Base-by-base conservation (phyloP, 1,140 invertebrate species). In the Heliothis virescens region DNA sequence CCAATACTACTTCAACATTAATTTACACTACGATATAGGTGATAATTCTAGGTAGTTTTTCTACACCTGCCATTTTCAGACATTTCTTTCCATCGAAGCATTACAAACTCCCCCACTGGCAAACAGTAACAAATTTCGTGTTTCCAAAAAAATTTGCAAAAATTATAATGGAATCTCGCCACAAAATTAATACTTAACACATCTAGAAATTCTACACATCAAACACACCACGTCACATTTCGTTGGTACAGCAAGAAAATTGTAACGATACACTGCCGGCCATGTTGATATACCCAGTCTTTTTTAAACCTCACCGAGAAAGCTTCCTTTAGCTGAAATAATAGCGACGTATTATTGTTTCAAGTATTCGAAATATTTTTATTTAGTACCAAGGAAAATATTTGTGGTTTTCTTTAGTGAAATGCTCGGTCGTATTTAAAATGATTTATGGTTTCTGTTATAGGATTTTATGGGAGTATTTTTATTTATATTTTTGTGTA, bases 241-340 rank as follows among this genome's bases (percentile, higher is more conserved):
- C 26, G 59, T 80, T 65, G 50, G 48, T 79, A 79, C 78, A 47
- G 52, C n/a, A 26, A 55, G 79, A 65, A 74, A 74, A 71, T 80
- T 80, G 71, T 80, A 65, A 67, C 65, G 71, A 80, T 52, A 80
- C 60, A 74, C 79, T 47, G 59, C 53, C n/a, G 59, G 52, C 47
- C 48, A 60, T 67, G 69, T 73, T 79, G 78, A 73, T 73, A 79
- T 65, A 73, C 15, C 26, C 16, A 12, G 4, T 26, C n/a, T 60
- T 74, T 72, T 63, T 73, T 52, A 73, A 73, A 73, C 41, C 62
- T 34, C n/a, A 73, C 65, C 29, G 55, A 57, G 69, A 29, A 21
- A 15, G 72, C n/a, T 74, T 75, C 41, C 41, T 34, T 75, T 41
- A n/a, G n/a, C n/a, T 34, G 13, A 59, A 60, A 60, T 75, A 75